Percentiles rank a stretch among this genome's conserved stretches.
These are phyloP conservation scores for Cnemophilus loriae DNA, from an alignment of 2,113 vertebrate genomes.

Conservation along the genomic window DNA sequence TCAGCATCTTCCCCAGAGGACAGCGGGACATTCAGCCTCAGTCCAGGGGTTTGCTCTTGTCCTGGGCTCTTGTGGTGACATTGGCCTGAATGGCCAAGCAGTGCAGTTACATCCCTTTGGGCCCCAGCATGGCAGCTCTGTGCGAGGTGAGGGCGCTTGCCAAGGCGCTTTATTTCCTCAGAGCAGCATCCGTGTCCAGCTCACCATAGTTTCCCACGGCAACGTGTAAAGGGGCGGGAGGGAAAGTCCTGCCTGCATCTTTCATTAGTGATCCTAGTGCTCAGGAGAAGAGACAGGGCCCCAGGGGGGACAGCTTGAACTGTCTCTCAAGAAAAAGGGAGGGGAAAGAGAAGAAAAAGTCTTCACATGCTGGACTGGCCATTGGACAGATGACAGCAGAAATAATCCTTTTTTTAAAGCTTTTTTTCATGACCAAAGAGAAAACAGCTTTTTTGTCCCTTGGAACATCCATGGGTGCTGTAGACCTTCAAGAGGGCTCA, in stretches of 20 bases:
- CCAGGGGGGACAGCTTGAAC: not conserved
- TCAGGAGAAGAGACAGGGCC: not conserved
- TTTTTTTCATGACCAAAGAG: not conserved
- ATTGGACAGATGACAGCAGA: not conserved
- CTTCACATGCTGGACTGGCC: not conserved
- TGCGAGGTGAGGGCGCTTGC: fast-evolving
- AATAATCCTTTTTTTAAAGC: not conserved
- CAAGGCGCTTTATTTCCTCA: not conserved
- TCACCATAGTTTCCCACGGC: not conserved
- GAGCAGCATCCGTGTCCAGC: not conserved
- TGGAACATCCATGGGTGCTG: not conserved
- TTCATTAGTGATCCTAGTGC: not conserved
- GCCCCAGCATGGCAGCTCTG: not conserved
- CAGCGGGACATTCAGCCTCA: not conserved
- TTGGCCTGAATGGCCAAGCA: not conserved
- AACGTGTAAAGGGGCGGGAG: not conserved
- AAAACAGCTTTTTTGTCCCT: not conserved
- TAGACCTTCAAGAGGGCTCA: fast-evolving
- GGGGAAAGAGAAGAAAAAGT: not conserved
- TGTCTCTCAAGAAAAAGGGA: not conserved
- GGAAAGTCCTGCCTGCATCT: not conserved
- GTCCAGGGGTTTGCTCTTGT: not conserved
- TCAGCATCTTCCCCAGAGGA: not conserved
- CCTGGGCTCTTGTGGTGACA: not conserved
- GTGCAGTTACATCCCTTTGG: not conserved